These are phyloP conservation scores for Psilopogon haemacephalus DNA, from an alignment of 2,113 vertebrate genomes.

Conservation along the genomic window DNA sequence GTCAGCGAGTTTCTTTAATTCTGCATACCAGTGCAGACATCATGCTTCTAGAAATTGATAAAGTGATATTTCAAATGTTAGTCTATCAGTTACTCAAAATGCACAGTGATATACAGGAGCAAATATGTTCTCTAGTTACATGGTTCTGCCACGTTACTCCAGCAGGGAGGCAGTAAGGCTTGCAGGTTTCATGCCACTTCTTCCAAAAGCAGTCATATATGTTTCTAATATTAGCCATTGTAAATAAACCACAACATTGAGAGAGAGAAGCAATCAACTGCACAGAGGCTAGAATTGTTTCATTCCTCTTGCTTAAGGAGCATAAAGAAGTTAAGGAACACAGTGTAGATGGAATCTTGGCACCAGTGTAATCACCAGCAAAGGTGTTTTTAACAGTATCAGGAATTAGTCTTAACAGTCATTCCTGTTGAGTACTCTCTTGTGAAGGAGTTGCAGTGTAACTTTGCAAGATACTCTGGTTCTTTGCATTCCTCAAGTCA, in stretches of 20 bases:
- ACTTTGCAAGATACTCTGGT: neutral
- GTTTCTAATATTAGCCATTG: neutral
- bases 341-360: fast-evolving
- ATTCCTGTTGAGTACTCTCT: neutral
- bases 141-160: neutral
- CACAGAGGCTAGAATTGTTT: neutral
- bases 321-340: neutral
- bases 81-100: neutral
- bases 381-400: neutral
- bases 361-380: neutral
- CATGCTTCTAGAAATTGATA: neutral
- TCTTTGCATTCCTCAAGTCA: neutral
- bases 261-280: neutral
- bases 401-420: neutral
- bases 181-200: neutral
- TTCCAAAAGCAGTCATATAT: neutral
- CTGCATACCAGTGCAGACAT: neutral
- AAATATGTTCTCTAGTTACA: fast-evolving
- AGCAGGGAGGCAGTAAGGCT: neutral
- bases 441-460: fast-evolving
- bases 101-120: neutral
- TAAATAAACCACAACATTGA: neutral
- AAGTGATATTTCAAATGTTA: neutral
- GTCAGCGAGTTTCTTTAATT: neutral
- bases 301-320: neutral